Percentiles rank a stretch among this genome's conserved stretches.
These are phyloP conservation scores for Trachurus trachurus DNA, from an alignment of 2,797 vertebrate genomes.

Conservation along the genomic window DNA sequence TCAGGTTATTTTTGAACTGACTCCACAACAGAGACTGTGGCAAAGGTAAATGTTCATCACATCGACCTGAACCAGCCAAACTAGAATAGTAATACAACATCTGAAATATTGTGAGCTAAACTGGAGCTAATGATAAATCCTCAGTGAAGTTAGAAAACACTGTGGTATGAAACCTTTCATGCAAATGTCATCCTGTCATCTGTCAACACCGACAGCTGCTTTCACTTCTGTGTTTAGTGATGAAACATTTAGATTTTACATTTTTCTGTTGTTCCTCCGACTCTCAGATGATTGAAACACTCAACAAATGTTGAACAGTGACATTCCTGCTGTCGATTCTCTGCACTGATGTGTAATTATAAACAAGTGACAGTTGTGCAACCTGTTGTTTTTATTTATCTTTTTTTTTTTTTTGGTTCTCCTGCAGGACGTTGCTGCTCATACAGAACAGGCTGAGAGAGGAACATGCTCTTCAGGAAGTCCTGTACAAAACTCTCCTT, in stretches of 20 bases:
- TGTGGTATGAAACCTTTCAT: not conserved
- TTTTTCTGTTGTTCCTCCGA: no score
- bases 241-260: no score
- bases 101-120: not conserved
- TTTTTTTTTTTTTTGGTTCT: not conserved
- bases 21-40: conserved; percentile 93
- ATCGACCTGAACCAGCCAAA: not conserved
- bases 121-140: not conserved
- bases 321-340: conserved; percentile 6
- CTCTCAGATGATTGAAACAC: no score
- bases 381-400: not conserved
- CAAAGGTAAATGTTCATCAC: conserved; percentile 87
- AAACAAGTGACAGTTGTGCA: not conserved
- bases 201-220: no score
- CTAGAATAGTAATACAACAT: not conserved
- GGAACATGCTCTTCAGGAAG: conserved; percentile 95
- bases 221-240: no score
- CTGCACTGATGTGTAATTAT: not conserved
- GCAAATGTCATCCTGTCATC: not conserved
- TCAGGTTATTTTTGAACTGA: conserved; percentile 95
- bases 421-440: conserved; percentile 89
- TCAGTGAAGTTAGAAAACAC: not conserved
- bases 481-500: conserved; percentile 95
- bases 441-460: conserved; percentile 92
- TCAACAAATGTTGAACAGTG: not conserved